phyloP scores from a whole-genome alignment of 2,797 vertebrate genomes.

The Todus mexicanus region DNA sequence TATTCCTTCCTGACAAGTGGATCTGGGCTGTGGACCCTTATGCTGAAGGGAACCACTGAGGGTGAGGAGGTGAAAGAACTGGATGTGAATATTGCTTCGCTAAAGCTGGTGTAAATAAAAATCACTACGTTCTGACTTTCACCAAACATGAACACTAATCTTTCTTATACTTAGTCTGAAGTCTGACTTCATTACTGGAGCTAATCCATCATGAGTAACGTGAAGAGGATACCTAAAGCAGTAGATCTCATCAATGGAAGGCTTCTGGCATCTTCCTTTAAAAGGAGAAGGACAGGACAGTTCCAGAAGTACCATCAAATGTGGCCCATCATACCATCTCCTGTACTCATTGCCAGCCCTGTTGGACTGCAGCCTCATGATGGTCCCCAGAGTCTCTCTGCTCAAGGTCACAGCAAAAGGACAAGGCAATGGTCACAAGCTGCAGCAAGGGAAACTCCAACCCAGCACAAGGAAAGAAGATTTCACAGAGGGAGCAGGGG shows the following conservation, averaged over 20 bases:
- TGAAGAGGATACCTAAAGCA: not conserved
- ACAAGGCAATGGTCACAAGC: not conserved
- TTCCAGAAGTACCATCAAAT: not conserved
- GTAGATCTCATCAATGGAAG: not conserved
- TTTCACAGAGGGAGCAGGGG: not conserved
- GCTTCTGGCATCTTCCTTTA: not conserved
- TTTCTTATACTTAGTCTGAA: not conserved
- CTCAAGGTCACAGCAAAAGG: not conserved
- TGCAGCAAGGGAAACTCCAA: not conserved
- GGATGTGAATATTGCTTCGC: not conserved
- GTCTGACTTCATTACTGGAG: not conserved
- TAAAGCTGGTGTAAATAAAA: not conserved
- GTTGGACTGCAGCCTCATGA: accelerated
- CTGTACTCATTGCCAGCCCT: not conserved
- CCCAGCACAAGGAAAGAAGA: not conserved
- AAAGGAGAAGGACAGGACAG: not conserved
- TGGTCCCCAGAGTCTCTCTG: not conserved
- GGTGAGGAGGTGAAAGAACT: not conserved
- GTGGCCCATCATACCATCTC: not conserved
- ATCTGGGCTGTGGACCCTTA: not conserved
- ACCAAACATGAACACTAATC: not conserved
- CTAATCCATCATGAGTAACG: not conserved
- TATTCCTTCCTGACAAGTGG: not conserved
- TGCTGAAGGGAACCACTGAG: not conserved
- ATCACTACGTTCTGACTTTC: not conserved